phyloP scores from a whole-genome alignment of 1,140 invertebrate species.

The Papilio machaon region DNA sequence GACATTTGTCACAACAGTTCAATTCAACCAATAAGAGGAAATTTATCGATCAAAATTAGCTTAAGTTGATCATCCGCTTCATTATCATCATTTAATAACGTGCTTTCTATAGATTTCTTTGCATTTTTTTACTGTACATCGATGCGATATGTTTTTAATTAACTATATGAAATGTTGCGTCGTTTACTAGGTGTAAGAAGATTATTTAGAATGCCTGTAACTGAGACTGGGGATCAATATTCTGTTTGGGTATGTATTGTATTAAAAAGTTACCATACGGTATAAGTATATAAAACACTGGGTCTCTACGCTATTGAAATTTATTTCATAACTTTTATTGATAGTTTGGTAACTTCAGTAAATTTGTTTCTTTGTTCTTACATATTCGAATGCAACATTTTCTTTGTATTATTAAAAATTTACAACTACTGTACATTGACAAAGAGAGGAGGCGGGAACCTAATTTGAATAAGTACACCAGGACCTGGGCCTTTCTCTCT shows the following conservation, averaged over 20 bases:
- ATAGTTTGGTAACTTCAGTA: not conserved
- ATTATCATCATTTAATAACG: conserved; percentile 27
- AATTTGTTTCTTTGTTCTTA: not conserved
- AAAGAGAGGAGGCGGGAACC: not conserved
- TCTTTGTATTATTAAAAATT: not conserved
- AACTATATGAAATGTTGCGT: conserved; percentile 58
- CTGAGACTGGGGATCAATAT: conserved; percentile 75
- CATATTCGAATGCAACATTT: not conserved
- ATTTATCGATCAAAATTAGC: conserved; percentile 29
- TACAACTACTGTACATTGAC: not conserved
- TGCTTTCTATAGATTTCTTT: not conserved
- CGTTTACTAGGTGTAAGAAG: conserved; percentile 62
- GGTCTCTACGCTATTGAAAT: not conserved
- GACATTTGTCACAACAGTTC: conserved; percentile 25
- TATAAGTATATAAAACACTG: not conserved
- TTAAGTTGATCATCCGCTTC: conserved; percentile 22
- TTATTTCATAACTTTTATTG: not conserved
- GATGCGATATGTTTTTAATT: conserved; percentile 56
- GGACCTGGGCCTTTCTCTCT: no score
- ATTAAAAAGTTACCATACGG: not conserved
- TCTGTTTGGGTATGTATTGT: conserved; percentile 71
- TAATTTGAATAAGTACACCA: not conserved
- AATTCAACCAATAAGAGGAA: conserved; percentile 6
- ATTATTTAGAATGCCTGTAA: conserved; percentile 71
- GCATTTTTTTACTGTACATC: conserved; percentile 6